Conservation (phyloP, 2,113 vertebrate species). For the Cavia aperea region DNA sequence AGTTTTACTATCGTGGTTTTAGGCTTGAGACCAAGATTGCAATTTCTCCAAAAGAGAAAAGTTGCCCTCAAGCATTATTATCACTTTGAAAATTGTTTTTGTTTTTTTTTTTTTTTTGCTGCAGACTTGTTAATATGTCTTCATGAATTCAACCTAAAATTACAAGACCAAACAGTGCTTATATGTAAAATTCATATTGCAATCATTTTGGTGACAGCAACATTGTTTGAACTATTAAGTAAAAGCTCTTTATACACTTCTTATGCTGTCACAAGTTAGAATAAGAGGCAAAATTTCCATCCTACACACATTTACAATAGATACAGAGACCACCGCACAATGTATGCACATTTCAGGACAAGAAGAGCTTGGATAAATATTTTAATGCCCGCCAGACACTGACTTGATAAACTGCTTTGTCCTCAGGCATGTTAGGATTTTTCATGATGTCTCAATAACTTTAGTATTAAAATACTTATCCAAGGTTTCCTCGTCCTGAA, state of each 20-base stretch:
- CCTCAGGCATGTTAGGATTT: not conserved
- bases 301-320: not conserved
- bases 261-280: not conserved
- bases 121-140: not conserved
- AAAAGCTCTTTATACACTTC: not conserved
- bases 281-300: not conserved
- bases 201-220: not conserved
- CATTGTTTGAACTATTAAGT: not conserved
- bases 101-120: not conserved
- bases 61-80: not conserved
- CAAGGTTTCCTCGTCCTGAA: not conserved
- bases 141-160: not conserved
- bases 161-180: not conserved
- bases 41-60: not conserved
- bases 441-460: not conserved
- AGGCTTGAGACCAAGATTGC: not conserved
- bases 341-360: not conserved
- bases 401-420: not conserved
- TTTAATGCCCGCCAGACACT: not conserved
- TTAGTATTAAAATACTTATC: not conserved
- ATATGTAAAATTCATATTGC: not conserved
- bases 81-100: conserved; percentile 7
- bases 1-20: not conserved
- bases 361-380: not conserved
- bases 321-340: not conserved